Percentiles rank a stretch among this genome's conserved stretches.
phyloP scores from a whole-genome alignment of 37 sponge, comb jelly and placozoan genomes.

The Ianthella basta region DNA sequence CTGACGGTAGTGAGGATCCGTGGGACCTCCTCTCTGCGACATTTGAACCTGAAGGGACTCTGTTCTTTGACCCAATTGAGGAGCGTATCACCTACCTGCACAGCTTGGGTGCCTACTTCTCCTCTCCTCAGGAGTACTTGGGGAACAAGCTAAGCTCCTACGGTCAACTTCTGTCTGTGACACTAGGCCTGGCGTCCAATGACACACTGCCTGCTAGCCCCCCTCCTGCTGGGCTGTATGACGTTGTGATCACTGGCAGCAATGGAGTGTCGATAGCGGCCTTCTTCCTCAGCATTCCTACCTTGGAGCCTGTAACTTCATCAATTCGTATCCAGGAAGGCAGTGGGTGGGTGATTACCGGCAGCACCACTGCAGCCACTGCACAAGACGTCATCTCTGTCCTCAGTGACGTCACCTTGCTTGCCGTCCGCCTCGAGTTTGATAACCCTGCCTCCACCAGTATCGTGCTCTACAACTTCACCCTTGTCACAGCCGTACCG shows the following conservation, averaged over 20 bases:
- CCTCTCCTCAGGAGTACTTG: slow-evolving; percentile 55
- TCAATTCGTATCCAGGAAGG: slow-evolving; percentile 44
- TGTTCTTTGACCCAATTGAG: slow-evolving; percentile 14
- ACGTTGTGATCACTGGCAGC: slow-evolving; percentile 32
- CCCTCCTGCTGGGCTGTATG: slow-evolving; percentile 7
- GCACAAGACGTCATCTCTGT: slow-evolving; percentile 36
- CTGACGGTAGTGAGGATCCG: background rate
- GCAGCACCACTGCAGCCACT: background rate
- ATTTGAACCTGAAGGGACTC: background rate
- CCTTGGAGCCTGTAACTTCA: background rate
- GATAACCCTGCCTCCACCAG: background rate
- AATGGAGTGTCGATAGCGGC: slow-evolving; percentile 18
- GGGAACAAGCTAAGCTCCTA: slow-evolving; percentile 73
- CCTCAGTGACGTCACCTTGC: slow-evolving; percentile 24
- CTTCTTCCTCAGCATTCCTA: slow-evolving; percentile 2
- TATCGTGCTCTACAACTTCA: slow-evolving; percentile 22
- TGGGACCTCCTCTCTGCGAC: slow-evolving; percentile 25
- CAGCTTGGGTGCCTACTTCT: slow-evolving; percentile 32
- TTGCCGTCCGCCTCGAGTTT: slow-evolving; percentile 43
- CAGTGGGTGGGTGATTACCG: slow-evolving; percentile 45
- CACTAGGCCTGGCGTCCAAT: background rate
- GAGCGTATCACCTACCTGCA: background rate
- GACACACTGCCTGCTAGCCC: background rate
- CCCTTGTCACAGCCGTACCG: slow-evolving; percentile 35
- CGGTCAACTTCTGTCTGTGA: slow-evolving; percentile 37